These are phyloP conservation scores for Rhadinocentrus ornatus DNA, from an alignment of 2,797 vertebrate species.

Conservation along the genomic window DNA sequence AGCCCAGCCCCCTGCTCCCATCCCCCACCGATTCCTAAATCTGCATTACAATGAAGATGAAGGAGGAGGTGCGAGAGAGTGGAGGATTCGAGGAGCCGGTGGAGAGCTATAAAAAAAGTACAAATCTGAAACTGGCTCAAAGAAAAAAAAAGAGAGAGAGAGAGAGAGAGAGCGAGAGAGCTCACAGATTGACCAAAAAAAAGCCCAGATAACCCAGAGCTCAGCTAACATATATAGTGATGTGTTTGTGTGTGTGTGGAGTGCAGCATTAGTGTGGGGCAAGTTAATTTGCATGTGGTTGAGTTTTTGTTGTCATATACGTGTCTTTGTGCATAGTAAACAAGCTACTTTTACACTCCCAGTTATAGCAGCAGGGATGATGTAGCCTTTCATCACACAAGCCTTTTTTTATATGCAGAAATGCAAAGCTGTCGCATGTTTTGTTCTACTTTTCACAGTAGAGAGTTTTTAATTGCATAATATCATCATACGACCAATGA, in stretches of 20 bases:
- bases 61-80: conserved; percentile 14
- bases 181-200: conserved; percentile 49
- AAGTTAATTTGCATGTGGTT: conserved; percentile 51
- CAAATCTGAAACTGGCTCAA: conserved; percentile 19
- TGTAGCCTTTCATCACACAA: neutral
- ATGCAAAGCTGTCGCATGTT: conserved; percentile 37
- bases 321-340: conserved; percentile 56
- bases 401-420: conserved; percentile 12
- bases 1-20: conserved; percentile 40
- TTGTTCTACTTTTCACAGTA: conserved; percentile 18
- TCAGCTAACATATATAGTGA: conserved; percentile 36
- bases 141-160: no score
- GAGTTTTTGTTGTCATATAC: conserved; percentile 49
- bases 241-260: conserved; percentile 21
- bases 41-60: conserved; percentile 76
- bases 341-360: conserved; percentile 33
- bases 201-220: conserved; percentile 35
- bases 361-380: conserved; percentile 33
- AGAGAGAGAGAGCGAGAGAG: conserved; percentile 35
- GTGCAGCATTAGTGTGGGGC: neutral
- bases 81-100: conserved; percentile 18
- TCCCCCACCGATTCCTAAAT: conserved; percentile 68
- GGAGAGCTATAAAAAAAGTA: conserved; percentile 9
- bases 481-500: neutral
- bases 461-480: conserved; percentile 10